Evolutionary conservation across 1,140 invertebrate genomes (phyloP).

Genomic region (Chrysopa pallens): DNA sequence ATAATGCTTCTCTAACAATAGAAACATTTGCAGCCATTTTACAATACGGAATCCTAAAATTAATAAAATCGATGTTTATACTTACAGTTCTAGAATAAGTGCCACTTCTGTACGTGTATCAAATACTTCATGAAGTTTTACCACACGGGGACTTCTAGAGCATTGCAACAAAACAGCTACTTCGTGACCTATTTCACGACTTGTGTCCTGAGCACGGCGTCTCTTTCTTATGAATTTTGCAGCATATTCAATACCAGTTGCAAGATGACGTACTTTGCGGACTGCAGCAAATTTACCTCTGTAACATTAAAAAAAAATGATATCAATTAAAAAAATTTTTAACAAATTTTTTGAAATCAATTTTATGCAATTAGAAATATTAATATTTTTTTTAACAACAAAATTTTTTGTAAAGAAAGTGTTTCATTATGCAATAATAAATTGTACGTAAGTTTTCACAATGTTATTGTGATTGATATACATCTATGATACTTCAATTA

Average conservation of each 20-base stretch:
- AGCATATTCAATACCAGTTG: slow-evolving; percentile 72
- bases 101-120: slow-evolving; percentile 68
- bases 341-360: no score
- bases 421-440: no score
- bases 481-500: no score
- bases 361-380: no score
- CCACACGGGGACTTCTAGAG: slow-evolving; percentile 57
- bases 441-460: no score
- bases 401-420: no score
- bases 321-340: neutral
- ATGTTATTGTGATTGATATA: no score
- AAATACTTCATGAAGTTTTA: slow-evolving; percentile 74
- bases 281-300: slow-evolving; percentile 95
- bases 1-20: no score
- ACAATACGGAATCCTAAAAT: neutral
- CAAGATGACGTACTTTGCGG: slow-evolving; percentile 66
- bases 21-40: no score
- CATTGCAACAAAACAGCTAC: slow-evolving; percentile 77
- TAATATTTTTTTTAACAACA: no score
- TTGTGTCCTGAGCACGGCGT: slow-evolving; percentile 59
- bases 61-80: slow-evolving; percentile 10
- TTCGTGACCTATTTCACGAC: slow-evolving; percentile 74
- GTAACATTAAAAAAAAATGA: slow-evolving; percentile 5
- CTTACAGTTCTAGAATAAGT: slow-evolving; percentile 76
- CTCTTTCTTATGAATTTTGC: slow-evolving; percentile 89